Base-by-base conservation (phyloP, 2,888 invertebrate genomes). In the Callyntrura sp. region DNA sequence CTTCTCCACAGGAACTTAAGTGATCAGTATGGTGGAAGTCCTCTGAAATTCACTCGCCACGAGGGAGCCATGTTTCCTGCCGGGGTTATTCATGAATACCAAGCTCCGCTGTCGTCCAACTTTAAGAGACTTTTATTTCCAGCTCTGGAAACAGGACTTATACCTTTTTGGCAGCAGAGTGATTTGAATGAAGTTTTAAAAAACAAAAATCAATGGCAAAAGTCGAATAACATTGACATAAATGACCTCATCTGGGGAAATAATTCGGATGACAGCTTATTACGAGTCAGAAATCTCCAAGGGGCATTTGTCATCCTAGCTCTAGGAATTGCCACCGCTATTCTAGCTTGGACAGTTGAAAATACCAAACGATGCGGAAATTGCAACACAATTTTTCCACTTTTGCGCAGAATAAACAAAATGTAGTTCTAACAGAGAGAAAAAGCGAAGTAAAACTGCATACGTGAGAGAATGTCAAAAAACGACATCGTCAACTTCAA, bases 191-290 rank as follows among this genome's bases (percentile, higher is more conserved):
- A 81, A 45, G 57, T 85, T 23, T 23, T 91, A n/a, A 23, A 76
- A 43, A 48, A 79, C 6, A 88, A 88, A 57, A 88, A 86, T 81
- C n/a, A 11, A 6, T 90, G 88, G 90, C 79, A 79, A 73, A 88
- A 81, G 11, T 51, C 70, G 14, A 82, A 85, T 6, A 81, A 65
- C 3, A 76, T 83, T 45, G 68, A 83, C 55, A 17, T 57, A 17
- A 48, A 83, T 43, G 55, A 57, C 20, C 20, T 11, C 0, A 62
- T 86, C 0, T 81, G 65, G 83, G 86, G 78, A 6, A 25, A 62
- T n/a, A 79, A 68, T n/a, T 14, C 14, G 11, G 20, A n/a, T 14
- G 85, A 88, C 28, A 57, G 62, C n/a, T 25, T 88, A 17, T 84
- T 90, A 45, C 87, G 73, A 11, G 48, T 90, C 43, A 70, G 65